Evolutionary conservation across 2,113 vertebrate species (phyloP).

Genomic region (Riparia riparia): DNA sequence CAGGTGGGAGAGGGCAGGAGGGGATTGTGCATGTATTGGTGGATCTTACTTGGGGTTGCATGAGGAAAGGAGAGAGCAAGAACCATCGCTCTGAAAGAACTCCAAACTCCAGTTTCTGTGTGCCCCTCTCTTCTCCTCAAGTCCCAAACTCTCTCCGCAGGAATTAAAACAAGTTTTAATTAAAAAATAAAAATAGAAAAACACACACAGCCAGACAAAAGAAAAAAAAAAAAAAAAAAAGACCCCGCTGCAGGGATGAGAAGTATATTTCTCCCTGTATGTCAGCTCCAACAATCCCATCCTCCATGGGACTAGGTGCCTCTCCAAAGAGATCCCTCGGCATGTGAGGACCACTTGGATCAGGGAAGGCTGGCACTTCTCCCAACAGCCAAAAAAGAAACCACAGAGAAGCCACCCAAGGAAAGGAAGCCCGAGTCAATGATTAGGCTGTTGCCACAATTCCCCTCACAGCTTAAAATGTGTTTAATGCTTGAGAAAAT

Average conservation of each 20-base stretch:
- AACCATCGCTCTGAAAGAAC: not conserved
- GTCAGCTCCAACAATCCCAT: constrained; percentile 38
- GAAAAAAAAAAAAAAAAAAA: not conserved
- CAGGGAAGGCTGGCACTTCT: constrained; percentile 19
- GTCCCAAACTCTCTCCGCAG: constrained; percentile 43
- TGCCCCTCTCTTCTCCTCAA: constrained; percentile 40
- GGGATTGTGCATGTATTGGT: constrained; percentile 45
- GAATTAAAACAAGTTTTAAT: constrained; percentile 52
- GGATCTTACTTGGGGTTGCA: constrained; percentile 1
- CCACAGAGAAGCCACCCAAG: constrained; percentile 1
- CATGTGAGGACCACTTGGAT: not conserved
- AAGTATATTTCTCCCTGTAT: constrained; percentile 29
- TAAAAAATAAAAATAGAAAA: constrained; percentile 50
- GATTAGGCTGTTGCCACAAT: constrained; percentile 5
- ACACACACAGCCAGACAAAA: constrained; percentile 55
- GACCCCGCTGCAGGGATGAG: constrained; percentile 22
- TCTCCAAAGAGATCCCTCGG: not conserved
- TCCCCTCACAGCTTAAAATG: constrained; percentile 42
- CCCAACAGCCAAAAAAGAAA: not conserved
- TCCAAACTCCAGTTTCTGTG: constrained; percentile 20
- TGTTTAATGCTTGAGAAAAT: constrained; percentile 61
- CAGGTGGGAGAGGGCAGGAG: constrained; percentile 16
- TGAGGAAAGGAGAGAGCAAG: constrained; percentile 42
- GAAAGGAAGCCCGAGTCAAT: constrained; percentile 40
- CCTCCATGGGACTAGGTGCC: not conserved